Evolutionary conservation across 1,140 invertebrate species (phyloP).

Genomic region (Phortica variegata): DNA sequence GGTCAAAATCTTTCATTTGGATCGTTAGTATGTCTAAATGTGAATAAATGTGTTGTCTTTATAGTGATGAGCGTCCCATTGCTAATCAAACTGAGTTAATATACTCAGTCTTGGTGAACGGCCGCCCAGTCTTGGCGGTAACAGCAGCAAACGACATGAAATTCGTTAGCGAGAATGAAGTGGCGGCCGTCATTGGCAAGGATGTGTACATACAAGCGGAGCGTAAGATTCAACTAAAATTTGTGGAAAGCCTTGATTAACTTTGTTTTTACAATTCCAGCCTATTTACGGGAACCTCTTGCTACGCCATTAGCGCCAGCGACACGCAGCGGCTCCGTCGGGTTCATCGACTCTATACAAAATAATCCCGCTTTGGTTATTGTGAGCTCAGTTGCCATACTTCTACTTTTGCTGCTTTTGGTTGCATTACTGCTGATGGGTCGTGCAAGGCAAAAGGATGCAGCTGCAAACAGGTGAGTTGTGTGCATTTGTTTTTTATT

Average conservation of each 20-base stretch:
- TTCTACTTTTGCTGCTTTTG: slow-evolving; percentile 66
- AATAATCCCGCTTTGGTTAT: slow-evolving; percentile 48
- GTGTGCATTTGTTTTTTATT: no score
- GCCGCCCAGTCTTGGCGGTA: slow-evolving; percentile 72
- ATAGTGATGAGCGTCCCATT: slow-evolving; percentile 40
- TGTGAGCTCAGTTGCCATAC: slow-evolving; percentile 60
- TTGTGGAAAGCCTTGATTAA: no score
- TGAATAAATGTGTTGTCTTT: slow-evolving; percentile 2
- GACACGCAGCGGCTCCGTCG: slow-evolving; percentile 63
- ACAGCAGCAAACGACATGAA: slow-evolving; percentile 79
- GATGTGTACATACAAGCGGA: slow-evolving; percentile 79
- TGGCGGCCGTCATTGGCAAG: slow-evolving; percentile 70
- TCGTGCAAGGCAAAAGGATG: slow-evolving; percentile 60
- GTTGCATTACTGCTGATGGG: slow-evolving; percentile 64
- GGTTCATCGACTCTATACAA: slow-evolving; percentile 63
- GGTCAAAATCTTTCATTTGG: slow-evolving; percentile 1
- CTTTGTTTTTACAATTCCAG: slow-evolving; percentile 57
- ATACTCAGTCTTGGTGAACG: slow-evolving; percentile 76
- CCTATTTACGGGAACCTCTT: slow-evolving; percentile 67
- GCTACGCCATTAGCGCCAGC: slow-evolving; percentile 65
- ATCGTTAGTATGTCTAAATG: not conserved
- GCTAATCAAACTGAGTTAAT: slow-evolving; percentile 62
- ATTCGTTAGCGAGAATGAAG: slow-evolving; percentile 72
- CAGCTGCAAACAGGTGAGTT: slow-evolving; percentile 32
- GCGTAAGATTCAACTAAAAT: slow-evolving; percentile 63